Evolutionary conservation across 2,797 vertebrate species (phyloP), one percentile per base, ranked within the genome.

Genomic region (Enteromius mattozi): DNA sequence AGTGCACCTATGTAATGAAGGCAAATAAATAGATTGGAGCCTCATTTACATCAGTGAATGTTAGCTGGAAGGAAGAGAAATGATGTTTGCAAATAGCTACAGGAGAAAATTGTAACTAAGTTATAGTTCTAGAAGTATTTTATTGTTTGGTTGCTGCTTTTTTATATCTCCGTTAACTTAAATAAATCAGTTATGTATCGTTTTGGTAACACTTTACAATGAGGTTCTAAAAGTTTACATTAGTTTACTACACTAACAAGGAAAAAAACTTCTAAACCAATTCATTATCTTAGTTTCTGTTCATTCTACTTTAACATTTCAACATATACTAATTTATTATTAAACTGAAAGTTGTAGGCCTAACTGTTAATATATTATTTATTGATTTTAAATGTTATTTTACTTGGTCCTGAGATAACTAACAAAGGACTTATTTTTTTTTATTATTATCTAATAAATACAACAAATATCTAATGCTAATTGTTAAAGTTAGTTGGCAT

Each of bases 11-110:
- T 91, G 90, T 89, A 88, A 92, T 93, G 89, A 92, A 87, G 90
- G 91, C 92, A 93, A 92, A 93, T 89, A 92, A 93, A 92, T 83
- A 92, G 91, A 93, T 92, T 90, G 86, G 89, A 84, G 87, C 88
- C 54, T 49, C 16, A 45, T 61, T 74, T 42, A 65, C 4, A 40
- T 79, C 10, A 63, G 37, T 61, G 47, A 24, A 27, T 24, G 63
- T 56, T 72, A 65, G 83, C 85, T 75, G 90, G 80, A 75, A 40
- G 83, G 78, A 89, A 88, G 81, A 88, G 85, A 79, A 88, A 88
- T 30, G 2, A 6, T 63, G 42, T 80, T 68, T 54, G 45, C 45
- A 49, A 37, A 69, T 24, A 17, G 13, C 45, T 66, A n/a, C 12
- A 27, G 24, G 49, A 17, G 33, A 54, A 19, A 75, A 54, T 54